A percentile compares a stretch with the other conserved stretches of the same genome.
Conservation (phyloP, 37 sponge, comb jelly and placozoan species). For the Oscarella lobularis region DNA sequence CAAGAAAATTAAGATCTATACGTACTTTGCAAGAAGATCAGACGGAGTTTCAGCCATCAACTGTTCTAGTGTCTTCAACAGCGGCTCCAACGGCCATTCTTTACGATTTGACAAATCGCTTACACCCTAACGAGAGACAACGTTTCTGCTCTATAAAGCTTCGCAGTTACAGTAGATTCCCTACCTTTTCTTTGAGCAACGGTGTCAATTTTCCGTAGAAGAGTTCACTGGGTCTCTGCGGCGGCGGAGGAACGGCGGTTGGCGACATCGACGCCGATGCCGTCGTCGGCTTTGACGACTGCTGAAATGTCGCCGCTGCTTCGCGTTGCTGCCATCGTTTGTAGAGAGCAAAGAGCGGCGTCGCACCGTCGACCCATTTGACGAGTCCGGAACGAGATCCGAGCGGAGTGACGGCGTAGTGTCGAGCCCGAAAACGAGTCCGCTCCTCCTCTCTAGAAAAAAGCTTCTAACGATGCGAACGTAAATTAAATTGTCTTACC, state of each 20-base stretch:
- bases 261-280: neutral
- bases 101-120: slow-evolving; percentile 63
- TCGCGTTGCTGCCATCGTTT: slow-evolving; percentile 98
- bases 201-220: slow-evolving; percentile 86
- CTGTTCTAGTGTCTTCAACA: slow-evolving; percentile 73
- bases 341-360: slow-evolving; percentile 94
- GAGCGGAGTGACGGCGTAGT: slow-evolving; percentile 95
- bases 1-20: neutral
- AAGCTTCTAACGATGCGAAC: neutral
- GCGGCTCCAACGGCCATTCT: slow-evolving; percentile 76
- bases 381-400: slow-evolving; percentile 93
- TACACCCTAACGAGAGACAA: slow-evolving; percentile 19
- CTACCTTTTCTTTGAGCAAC: slow-evolving; percentile 48
- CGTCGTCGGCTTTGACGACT: neutral
- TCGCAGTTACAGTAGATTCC: too few relatives aligned
- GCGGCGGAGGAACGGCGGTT: slow-evolving; percentile 22
- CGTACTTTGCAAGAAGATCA: slow-evolving; percentile 66
- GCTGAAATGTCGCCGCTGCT: slow-evolving; percentile 41
- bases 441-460: neutral
- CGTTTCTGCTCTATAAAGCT: too few relatives aligned
- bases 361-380: slow-evolving; percentile 90
- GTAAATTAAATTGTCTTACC: slow-evolving; percentile 17
- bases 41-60: slow-evolving; percentile 79
- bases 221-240: slow-evolving; percentile 69
- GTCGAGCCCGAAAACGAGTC: slow-evolving; percentile 43